Conservation (phyloP, 2,113 vertebrate species). For the Nesogale talazaci region DNA sequence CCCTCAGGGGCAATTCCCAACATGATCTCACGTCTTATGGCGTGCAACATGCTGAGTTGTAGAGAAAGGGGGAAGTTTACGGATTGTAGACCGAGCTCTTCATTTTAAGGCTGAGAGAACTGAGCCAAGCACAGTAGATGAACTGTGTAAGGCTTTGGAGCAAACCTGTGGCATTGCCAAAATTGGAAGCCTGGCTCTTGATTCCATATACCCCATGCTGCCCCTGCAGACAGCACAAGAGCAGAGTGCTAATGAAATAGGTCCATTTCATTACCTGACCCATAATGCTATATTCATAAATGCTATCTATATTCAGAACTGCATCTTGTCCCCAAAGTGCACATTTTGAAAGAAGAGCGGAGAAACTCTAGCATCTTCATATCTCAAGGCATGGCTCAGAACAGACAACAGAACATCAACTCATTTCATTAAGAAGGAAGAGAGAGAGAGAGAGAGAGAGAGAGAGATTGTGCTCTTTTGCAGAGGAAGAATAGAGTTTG, state of each 20-base stretch:
- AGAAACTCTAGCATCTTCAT: background rate
- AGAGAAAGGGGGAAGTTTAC: background rate
- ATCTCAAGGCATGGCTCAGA: slow-evolving; percentile 22
- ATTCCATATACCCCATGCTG: background rate
- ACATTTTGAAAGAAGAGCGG: slow-evolving; percentile 11
- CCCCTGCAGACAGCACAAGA: slow-evolving; percentile 4
- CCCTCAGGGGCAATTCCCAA: background rate
- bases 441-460: background rate
- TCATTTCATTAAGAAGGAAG: slow-evolving; percentile 26
- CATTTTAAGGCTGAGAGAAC: slow-evolving; percentile 2
- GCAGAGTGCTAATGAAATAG: background rate
- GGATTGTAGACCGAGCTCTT: background rate
- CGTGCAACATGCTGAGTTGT: background rate
- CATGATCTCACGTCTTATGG: background rate
- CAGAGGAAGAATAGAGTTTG: slow-evolving; percentile 54
- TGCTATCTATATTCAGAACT: background rate
- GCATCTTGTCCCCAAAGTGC: background rate
- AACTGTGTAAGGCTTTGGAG: background rate
- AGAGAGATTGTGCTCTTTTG: background rate
- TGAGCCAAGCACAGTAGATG: background rate
- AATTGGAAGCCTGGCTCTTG: background rate
- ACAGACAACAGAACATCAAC: slow-evolving; percentile 20
- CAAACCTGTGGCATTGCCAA: background rate
- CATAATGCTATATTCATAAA: no score
- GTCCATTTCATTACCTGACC: background rate